These are phyloP conservation scores for Archips xylosteana DNA, from an alignment of 2,888 invertebrate genomes.

Conservation along the genomic window DNA sequence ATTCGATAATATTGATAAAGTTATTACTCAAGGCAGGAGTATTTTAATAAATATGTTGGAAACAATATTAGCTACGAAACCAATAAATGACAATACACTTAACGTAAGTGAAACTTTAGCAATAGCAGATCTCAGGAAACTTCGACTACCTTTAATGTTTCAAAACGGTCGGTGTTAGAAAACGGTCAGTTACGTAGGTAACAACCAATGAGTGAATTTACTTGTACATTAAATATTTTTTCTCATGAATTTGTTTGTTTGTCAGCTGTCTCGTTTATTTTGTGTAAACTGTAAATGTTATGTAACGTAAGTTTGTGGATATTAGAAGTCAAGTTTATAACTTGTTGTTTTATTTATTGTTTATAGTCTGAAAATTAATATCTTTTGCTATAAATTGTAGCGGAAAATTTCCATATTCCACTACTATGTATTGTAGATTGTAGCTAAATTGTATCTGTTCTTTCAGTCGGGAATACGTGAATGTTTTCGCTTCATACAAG, in stretches of 20 bases:
- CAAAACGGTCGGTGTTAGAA: too few relatives aligned
- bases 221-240: background rate
- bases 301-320: background rate
- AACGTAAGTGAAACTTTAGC: background rate
- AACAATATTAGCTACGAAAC: background rate
- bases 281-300: conserved; percentile 17
- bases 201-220: background rate
- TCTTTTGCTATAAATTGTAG: background rate
- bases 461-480: background rate
- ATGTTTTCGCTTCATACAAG: background rate
- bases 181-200: background rate
- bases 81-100: background rate
- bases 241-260: background rate
- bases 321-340: conserved; percentile 11
- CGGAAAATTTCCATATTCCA: background rate
- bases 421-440: background rate
- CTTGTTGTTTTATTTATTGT: conserved; percentile 25
- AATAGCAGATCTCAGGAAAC: background rate
- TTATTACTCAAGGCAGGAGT: background rate
- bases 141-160: background rate
- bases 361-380: conserved; percentile 20
- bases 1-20: background rate
- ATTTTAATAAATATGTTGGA: background rate
- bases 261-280: conserved; percentile 8
- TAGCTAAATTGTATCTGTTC: background rate